These are phyloP conservation scores for Phrynocephalus versicolor DNA, from an alignment of 2,113 vertebrate species.

Conservation along the genomic window DNA sequence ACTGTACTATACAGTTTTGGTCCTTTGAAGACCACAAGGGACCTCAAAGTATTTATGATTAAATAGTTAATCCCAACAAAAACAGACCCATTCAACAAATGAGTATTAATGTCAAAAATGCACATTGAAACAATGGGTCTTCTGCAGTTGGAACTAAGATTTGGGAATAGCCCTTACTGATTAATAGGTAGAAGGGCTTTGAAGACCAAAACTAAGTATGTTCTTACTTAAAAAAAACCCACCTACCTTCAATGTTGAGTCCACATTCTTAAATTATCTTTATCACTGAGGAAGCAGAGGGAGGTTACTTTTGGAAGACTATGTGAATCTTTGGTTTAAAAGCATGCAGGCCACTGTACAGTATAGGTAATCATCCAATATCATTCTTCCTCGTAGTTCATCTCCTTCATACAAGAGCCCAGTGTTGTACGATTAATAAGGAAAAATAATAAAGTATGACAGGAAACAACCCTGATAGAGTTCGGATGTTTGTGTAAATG, in stretches of 20 bases:
- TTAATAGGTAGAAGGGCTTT: conserved; percentile 1
- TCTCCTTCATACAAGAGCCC: conserved; percentile 7
- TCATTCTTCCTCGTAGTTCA: conserved; percentile 7
- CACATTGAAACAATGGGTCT: too few species aligned
- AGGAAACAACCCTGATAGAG: not conserved
- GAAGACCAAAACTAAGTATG: not conserved
- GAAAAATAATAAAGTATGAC: not conserved
- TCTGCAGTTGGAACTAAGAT: too few species aligned
- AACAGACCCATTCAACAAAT: too few species aligned
- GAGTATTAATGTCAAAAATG: too few species aligned
- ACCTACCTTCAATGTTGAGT: not conserved
- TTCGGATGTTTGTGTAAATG: too few species aligned
- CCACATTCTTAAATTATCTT: not conserved
- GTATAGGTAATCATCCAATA: not conserved
- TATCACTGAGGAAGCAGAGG: not conserved
- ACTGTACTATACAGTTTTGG: not conserved
- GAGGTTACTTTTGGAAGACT: conserved; percentile 3
- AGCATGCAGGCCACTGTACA: not conserved
- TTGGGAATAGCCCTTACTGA: too few species aligned
- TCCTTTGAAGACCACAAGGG: too few species aligned
- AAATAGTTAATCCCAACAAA: too few species aligned
- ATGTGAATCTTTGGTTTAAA: not conserved
- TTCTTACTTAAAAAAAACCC: conserved; percentile 7
- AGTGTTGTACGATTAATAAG: not conserved
- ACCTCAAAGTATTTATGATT: too few species aligned